Evolutionary conservation across 2,888 invertebrate species (phyloP).

Genomic region (Melanophora roralis): DNA sequence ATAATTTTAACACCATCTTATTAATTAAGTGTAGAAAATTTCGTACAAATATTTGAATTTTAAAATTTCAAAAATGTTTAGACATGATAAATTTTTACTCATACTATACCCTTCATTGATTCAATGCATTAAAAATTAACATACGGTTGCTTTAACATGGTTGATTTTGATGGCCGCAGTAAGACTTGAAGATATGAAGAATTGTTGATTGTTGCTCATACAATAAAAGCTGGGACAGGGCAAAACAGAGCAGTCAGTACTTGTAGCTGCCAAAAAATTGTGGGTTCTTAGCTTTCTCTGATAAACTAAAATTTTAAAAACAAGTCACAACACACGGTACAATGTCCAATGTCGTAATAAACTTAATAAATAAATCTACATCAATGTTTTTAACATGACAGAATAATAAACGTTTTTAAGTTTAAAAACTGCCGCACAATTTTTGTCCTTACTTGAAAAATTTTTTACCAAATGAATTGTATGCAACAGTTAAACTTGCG

Average conservation of each 20-base stretch:
- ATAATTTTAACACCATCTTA: conserved; percentile 15
- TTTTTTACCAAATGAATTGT: no score
- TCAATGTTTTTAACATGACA: no score
- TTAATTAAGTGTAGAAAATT: conserved; percentile 28
- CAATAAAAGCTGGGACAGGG: conserved; percentile 24
- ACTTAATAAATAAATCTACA: no score
- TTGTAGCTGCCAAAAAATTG: conserved; percentile 15
- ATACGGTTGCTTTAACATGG: conserved; percentile 22
- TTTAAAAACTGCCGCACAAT: no score
- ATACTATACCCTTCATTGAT: conserved; percentile 54
- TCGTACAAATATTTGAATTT: conserved; percentile 17
- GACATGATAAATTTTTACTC: conserved; percentile 27
- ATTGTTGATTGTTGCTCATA: conserved; percentile 34
- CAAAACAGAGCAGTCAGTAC: conserved; percentile 2
- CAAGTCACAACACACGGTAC: conserved; percentile 17
- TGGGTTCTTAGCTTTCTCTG: background rate
- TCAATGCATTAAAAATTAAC: conserved; percentile 20
- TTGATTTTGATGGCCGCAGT: conserved; percentile 21
- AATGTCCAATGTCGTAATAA: background rate
- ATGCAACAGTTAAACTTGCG: no score
- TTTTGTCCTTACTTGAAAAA: no score
- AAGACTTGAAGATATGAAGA: conserved; percentile 40
- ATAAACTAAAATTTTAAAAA: conserved; percentile 11
- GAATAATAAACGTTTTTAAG: no score
- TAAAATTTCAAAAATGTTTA: no score